These are phyloP conservation scores for Neodiprion pinetum DNA, from an alignment of 1,140 invertebrate species.

Conservation along the genomic window DNA sequence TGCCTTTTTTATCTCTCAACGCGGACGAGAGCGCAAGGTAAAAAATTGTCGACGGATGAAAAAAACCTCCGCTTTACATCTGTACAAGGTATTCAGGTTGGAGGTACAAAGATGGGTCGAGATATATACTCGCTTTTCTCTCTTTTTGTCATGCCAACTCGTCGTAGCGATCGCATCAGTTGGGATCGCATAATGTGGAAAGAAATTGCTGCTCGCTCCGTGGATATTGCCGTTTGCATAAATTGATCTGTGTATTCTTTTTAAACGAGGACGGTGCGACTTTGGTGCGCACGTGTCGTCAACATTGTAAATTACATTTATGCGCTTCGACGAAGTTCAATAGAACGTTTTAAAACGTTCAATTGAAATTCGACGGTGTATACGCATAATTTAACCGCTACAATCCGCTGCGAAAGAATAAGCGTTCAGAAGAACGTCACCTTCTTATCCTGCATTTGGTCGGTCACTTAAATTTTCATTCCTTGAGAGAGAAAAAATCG, in stretches of 20 bases:
- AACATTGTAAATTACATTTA: background rate
- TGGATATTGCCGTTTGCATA: background rate
- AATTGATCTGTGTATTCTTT: background rate
- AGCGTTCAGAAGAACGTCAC: no score
- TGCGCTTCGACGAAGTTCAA: background rate
- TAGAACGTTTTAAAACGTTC: background rate
- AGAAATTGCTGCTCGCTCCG: background rate
- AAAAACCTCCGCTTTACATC: no score
- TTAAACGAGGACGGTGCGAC: background rate
- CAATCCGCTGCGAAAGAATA: no score
- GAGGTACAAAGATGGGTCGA: no score
- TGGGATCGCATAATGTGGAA: background rate
- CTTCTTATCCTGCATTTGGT: constrained; percentile 10
- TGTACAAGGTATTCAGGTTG: no score
- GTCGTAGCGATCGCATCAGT: background rate
- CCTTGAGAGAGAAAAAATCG: no score
- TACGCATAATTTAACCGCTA: no score
- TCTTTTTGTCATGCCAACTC: background rate
- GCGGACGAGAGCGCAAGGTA: no score
- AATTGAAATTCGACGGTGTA: background rate
- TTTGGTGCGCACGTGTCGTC: background rate
- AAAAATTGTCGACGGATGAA: no score
- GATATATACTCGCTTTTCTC: background rate
- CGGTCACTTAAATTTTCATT: constrained; percentile 2
- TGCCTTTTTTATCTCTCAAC: no score